Percentiles rank a stretch among this genome's conserved stretches.
phyloP scores from a whole-genome alignment of 2,113 vertebrate species.

The Hylia prasina region DNA sequence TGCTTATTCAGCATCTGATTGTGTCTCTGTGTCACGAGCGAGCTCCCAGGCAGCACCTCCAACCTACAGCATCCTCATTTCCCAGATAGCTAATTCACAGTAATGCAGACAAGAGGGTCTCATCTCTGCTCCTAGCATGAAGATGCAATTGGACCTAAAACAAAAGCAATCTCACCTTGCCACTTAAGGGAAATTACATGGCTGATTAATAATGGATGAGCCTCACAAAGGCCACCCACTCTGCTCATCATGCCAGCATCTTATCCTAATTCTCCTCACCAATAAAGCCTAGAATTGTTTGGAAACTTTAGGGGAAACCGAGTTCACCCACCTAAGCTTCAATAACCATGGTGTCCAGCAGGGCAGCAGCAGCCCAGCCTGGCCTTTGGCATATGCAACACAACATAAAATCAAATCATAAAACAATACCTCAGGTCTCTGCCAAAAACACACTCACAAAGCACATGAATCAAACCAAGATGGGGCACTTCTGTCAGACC shows the following conservation, averaged over 20 bases:
- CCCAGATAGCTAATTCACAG: not conserved
- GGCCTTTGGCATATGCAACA: not conserved
- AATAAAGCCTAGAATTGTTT: not conserved
- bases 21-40: rapidly evolving
- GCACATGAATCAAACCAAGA: not conserved
- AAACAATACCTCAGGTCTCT: not conserved
- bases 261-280: not conserved
- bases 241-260: not conserved
- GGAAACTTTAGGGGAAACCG: not conserved
- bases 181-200: not conserved
- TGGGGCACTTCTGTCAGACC: not conserved
- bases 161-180: not conserved
- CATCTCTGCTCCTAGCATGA: not conserved
- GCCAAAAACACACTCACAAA: not conserved
- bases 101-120: not conserved
- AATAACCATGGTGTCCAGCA: not conserved
- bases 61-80: not conserved
- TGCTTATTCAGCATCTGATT: not conserved
- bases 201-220: not conserved
- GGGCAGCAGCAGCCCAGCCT: not conserved
- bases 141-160: not conserved
- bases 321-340: not conserved
- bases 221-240: not conserved
- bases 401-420: not conserved
- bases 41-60: not conserved